Evolutionary conservation across 1,140 invertebrate species (phyloP).

Genomic region (Diploscapter pachys): DNA sequence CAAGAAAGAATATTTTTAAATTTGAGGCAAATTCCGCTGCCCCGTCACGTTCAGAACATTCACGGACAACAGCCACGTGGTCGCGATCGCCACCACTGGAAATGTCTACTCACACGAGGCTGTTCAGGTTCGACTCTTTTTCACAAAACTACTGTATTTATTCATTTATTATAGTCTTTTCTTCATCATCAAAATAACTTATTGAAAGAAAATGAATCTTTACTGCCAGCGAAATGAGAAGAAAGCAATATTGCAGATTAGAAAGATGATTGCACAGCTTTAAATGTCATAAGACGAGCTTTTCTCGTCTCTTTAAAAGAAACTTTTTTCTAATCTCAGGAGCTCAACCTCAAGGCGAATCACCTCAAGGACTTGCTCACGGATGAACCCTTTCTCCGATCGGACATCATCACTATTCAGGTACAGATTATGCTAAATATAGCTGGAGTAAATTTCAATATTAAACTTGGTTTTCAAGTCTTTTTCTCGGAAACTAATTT

Average conservation of each 20-base stretch:
- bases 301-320: not conserved
- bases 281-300: too few relatives aligned
- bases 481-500: too few relatives aligned
- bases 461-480: too few relatives aligned
- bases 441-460: too few relatives aligned
- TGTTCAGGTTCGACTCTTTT: constrained; percentile 64
- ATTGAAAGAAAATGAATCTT: too few relatives aligned
- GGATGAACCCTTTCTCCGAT: constrained; percentile 81
- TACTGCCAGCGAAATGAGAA: too few relatives aligned
- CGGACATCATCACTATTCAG: constrained; percentile 89
- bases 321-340: constrained; percentile 62
- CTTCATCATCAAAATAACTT: too few relatives aligned
- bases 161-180: too few relatives aligned
- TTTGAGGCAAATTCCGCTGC: constrained; percentile 75
- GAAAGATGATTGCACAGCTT: too few relatives aligned
- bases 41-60: constrained; percentile 91
- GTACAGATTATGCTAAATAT: constrained; percentile 36
- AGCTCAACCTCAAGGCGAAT: constrained; percentile 88
- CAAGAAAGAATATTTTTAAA: too few relatives aligned
- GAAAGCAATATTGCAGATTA: too few relatives aligned
- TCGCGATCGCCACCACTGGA: constrained; percentile 82
- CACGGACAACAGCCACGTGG: constrained; percentile 91
- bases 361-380: constrained; percentile 90
- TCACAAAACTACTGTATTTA: too few relatives aligned
- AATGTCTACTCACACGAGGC: constrained; percentile 96